These are phyloP conservation scores for Columba livia DNA, from an alignment of 2,113 vertebrate genomes.

Conservation along the genomic window DNA sequence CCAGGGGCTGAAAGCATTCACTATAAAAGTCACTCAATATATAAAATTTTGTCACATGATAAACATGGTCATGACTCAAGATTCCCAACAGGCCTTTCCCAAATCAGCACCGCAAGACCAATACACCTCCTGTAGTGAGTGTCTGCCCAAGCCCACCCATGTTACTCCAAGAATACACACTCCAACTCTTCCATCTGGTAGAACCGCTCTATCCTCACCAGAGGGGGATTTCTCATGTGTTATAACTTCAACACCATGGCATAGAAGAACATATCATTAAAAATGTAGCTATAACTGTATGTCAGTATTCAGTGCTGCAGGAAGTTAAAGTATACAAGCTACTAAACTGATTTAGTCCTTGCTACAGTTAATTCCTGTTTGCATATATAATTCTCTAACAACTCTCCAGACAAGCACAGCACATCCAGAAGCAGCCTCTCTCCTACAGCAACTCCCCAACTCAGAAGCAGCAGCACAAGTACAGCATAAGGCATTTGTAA, in stretches of 20 bases:
- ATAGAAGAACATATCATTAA: not conserved
- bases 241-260: not conserved
- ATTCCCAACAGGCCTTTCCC: not conserved
- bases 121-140: not conserved
- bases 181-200: not conserved
- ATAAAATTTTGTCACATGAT: not conserved
- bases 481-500: not conserved
- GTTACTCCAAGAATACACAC: not conserved
- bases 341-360: not conserved
- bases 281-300: not conserved
- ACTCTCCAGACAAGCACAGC: not conserved
- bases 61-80: not conserved
- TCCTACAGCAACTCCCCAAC: not conserved
- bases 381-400: not conserved
- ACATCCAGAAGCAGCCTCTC: not conserved
- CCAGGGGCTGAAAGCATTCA: not conserved
- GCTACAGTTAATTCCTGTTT: not conserved
- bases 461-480: not conserved
- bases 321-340: not conserved
- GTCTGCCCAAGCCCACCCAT: not conserved
- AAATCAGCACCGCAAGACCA: not conserved
- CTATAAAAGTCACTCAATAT: not conserved
- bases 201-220: not conserved
- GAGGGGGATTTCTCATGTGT: not conserved
- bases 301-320: not conserved